These are phyloP conservation scores for Phrynosoma blainvillii DNA, from an alignment of 2,113 vertebrate species.

Conservation along the genomic window DNA sequence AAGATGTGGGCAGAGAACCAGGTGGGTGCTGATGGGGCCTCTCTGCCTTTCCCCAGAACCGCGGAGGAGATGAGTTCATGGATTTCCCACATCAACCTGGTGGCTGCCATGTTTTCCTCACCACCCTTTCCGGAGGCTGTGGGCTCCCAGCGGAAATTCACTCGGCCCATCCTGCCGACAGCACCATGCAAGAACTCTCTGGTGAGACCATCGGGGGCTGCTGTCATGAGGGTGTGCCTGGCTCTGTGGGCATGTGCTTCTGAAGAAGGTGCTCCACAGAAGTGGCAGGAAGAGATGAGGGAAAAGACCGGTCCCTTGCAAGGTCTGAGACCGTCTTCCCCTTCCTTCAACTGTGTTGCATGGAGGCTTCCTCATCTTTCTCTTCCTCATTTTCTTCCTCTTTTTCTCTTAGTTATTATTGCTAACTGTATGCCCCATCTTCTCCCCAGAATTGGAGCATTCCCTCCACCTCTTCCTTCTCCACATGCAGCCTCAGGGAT, in stretches of 20 bases:
- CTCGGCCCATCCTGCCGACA: constrained; percentile 85
- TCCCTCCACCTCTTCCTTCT: too few species aligned
- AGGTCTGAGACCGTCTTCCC: too few species aligned
- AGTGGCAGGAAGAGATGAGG: not conserved
- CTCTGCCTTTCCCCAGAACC: constrained; percentile 70
- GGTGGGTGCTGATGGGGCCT: too few species aligned
- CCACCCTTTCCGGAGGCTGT: constrained; percentile 90
- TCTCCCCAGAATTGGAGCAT: too few species aligned
- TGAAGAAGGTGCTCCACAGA: not conserved
- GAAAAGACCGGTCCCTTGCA: accelerated
- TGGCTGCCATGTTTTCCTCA: constrained; percentile 87
- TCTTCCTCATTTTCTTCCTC: too few species aligned
- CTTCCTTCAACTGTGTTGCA: too few species aligned
- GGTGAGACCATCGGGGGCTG: constrained; percentile 64
- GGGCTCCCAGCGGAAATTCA: constrained; percentile 87
- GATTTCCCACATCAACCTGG: constrained; percentile 90
- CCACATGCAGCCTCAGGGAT: too few species aligned
- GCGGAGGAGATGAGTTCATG: constrained; percentile 88
- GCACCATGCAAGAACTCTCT: constrained; percentile 76
- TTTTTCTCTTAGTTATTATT: too few species aligned
- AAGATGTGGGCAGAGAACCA: not conserved
- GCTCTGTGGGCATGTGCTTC: too few species aligned
- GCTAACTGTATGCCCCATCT: too few species aligned
- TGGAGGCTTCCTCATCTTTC: too few species aligned
- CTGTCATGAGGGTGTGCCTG: too few species aligned